These are phyloP conservation scores for Geodia barretti DNA, from an alignment of 37 sponge, comb jelly and placozoan genomes.

Conservation along the genomic window DNA sequence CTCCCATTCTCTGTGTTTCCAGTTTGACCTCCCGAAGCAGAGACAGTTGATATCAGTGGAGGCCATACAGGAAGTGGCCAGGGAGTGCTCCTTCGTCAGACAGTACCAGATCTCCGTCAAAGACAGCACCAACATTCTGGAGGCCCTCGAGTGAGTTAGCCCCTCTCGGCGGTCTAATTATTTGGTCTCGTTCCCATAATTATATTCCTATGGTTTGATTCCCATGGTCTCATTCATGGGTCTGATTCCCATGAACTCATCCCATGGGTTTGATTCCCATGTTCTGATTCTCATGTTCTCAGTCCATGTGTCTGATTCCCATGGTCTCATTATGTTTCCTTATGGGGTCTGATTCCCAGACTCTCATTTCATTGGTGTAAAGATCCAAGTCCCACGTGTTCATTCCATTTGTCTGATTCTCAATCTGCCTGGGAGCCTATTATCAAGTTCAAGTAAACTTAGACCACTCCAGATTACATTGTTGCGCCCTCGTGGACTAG, in stretches of 20 bases:
- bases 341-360: too few relatives aligned
- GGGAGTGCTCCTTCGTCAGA: slow-evolving; percentile 56
- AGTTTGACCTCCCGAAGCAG: slow-evolving; percentile 32
- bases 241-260: too few relatives aligned
- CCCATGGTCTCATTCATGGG: too few relatives aligned
- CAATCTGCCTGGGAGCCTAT: neutral
- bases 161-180: neutral
- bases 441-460: neutral
- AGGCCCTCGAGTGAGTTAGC: slow-evolving; percentile 53
- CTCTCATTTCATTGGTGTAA: too few relatives aligned
- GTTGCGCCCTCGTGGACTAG: neutral
- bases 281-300: too few relatives aligned
- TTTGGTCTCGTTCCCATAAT: neutral
- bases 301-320: too few relatives aligned
- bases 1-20: neutral
- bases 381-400: too few relatives aligned
- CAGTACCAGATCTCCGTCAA: slow-evolving; percentile 66
- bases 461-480: neutral
- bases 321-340: too few relatives aligned
- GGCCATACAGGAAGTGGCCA: slow-evolving; percentile 33
- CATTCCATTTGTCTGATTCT: too few relatives aligned
- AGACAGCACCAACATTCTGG: slow-evolving; percentile 48
- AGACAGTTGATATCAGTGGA: slow-evolving; percentile 30
- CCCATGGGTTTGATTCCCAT: too few relatives aligned
- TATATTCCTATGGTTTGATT: neutral